These are phyloP conservation scores for Rhynchotus rufescens DNA, from an alignment of 2,797 vertebrate species.

Conservation along the genomic window DNA sequence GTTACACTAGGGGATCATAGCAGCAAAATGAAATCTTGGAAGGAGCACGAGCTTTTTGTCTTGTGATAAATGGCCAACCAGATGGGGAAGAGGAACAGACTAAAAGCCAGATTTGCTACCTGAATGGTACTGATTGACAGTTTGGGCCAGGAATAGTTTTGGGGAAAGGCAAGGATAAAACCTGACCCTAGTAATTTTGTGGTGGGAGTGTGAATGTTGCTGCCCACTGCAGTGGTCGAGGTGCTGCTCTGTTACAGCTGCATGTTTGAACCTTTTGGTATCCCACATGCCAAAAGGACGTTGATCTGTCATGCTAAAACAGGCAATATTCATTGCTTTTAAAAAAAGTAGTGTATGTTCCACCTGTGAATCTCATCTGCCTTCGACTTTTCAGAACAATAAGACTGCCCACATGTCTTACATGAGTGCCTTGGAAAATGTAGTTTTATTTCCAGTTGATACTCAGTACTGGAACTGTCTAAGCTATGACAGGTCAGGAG, in stretches of 20 bases:
- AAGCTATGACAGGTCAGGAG: background rate
- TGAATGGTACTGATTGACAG: background rate
- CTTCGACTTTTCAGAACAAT: constrained; percentile 31
- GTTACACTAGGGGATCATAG: constrained; percentile 12
- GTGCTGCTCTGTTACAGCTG: background rate
- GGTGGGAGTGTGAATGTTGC: background rate
- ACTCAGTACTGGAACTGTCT: constrained; percentile 3
- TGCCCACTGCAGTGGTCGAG: background rate
- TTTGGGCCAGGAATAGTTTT: background rate
- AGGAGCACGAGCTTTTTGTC: background rate
- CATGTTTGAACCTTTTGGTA: background rate
- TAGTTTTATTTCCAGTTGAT: constrained; percentile 47
- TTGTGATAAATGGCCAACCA: background rate
- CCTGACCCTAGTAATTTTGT: background rate
- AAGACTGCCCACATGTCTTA: constrained; percentile 44
- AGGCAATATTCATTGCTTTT: background rate
- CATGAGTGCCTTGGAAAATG: constrained; percentile 35
- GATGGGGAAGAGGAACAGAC: background rate
- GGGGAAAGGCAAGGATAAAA: background rate
- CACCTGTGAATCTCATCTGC: constrained; percentile 43
- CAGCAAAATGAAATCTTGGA: constrained; percentile 26
- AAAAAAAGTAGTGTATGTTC: constrained; percentile 46
- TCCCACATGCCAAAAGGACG: background rate
- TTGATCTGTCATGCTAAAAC: background rate
- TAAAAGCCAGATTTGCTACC: background rate